Evolutionary conservation across 2,888 invertebrate genomes (phyloP).

Genomic region (Sinelater perroti): DNA sequence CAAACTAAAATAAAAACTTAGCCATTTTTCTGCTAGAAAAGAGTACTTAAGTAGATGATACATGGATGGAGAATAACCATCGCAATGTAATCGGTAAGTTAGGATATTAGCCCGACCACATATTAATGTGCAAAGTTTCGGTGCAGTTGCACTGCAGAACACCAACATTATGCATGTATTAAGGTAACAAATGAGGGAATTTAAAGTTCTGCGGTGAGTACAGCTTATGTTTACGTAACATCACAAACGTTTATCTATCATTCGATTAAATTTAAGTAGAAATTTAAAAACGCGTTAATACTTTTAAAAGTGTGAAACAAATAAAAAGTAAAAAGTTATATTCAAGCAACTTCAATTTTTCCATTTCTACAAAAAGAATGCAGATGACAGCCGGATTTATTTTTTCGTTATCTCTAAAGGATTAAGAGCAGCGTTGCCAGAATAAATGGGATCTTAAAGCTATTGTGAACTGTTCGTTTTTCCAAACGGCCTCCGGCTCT

Average conservation of each 20-base stretch:
- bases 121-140: constrained; percentile 9
- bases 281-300: no score
- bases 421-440: constrained; percentile 5
- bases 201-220: constrained; percentile 8
- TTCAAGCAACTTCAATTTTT: neutral
- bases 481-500: constrained; percentile 8
- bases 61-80: no score
- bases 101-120: constrained; percentile 1
- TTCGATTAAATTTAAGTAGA: no score
- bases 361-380: constrained; percentile 1
- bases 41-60: no score
- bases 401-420: constrained; percentile 14
- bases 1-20: no score
- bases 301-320: no score
- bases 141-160: constrained; percentile 1
- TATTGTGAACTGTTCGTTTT: constrained; percentile 10
- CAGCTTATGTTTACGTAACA: neutral
- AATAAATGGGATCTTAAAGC: constrained; percentile 16
- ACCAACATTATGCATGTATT: constrained; percentile 1
- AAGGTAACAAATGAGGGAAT: constrained; percentile 10
- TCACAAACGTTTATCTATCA: no score
- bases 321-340: no score
- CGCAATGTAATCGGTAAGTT: no score
- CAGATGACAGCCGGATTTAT: constrained; percentile 17
- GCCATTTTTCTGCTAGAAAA: no score